Base-by-base conservation (phyloP, 2,888 invertebrate genomes). In the Hipparchia sbordonii region DNA sequence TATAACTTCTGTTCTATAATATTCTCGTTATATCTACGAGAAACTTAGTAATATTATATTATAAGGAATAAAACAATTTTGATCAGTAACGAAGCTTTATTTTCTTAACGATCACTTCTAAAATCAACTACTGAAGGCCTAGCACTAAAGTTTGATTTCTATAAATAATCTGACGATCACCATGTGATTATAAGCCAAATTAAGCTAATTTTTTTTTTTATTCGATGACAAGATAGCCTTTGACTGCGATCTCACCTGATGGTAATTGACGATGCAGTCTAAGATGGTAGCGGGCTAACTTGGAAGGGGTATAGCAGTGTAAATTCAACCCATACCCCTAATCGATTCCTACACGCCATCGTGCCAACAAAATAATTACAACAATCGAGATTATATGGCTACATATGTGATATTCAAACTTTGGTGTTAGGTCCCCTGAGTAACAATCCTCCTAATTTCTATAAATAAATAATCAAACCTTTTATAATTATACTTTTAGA, bases 71-170 rank as follows among this genome's bases (percentile, higher is more conserved):
- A 59, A 51, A 57, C 46, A 54, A 61, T 73, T 71, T 61, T 61
- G 59, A 71, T 70, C 56, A 72, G 62, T 75, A 85, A 81, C 83
- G 82, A 83, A 80, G 46, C 59, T 75, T 87, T 89, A 89, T 88
- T 88, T 87, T 89, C 83, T 81, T 82, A 90, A 90, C 89, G 86
- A 83, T 83, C 87, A 86, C 74, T 77, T 86, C 84, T 87, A 87
- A 86, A 89, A 88, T 89, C 85, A 87, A 87, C 80, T 65, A 68
- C 46, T 54, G 48, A 13, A 3, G 23, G 57, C 13, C 23, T 23
- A 57, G 57, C 57, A 23, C 57, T 23, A 57, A 57, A 9, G 57
- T 23, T 57, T 0, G 52, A 52, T 12, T 2, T 12, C 5, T 52
- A 2, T 12, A 10, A 23, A 2, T 12, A 51, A 54, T n/a, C n/a